Percentiles rank a stretch among this genome's conserved stretches.
These are phyloP conservation scores for Rhysida immarginata DNA, from an alignment of 1,140 invertebrate genomes.

Conservation along the genomic window DNA sequence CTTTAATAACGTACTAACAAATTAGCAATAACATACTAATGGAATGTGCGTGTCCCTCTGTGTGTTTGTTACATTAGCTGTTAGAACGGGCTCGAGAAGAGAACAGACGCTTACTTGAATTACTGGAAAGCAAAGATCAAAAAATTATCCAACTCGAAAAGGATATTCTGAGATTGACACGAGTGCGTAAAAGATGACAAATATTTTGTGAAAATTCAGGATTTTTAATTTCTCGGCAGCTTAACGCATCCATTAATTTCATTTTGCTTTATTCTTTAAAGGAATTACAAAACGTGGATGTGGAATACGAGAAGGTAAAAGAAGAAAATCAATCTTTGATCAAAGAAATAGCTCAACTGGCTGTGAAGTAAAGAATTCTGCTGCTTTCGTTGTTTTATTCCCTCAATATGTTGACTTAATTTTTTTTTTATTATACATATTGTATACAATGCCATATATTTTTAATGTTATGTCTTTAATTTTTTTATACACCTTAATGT, in stretches of 20 bases:
- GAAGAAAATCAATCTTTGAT: conserved; percentile 38
- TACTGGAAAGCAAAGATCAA: conserved; percentile 39
- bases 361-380: conserved; percentile 24
- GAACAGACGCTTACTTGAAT: conserved; percentile 35
- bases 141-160: conserved; percentile 37
- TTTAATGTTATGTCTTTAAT: too few species aligned
- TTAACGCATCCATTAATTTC: too few species aligned
- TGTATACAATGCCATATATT: too few species aligned
- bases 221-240: too few species aligned
- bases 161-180: conserved; percentile 23
- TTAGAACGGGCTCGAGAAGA: conserved; percentile 38
- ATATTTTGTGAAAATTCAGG: background rate
- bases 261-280: conserved; percentile 19
- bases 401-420: too few species aligned
- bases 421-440: too few species aligned
- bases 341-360: conserved; percentile 34
- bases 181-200: conserved; percentile 17
- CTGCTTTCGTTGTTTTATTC: too few species aligned
- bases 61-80: conserved; percentile 22
- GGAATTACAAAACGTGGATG: conserved; percentile 30
- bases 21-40: too few species aligned
- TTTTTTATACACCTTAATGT: too few species aligned
- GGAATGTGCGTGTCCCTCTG: too few species aligned
- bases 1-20: too few species aligned
- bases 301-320: conserved; percentile 34